Evolutionary conservation across 2,113 vertebrate species (phyloP).

Genomic region (Lophura nycthemera): DNA sequence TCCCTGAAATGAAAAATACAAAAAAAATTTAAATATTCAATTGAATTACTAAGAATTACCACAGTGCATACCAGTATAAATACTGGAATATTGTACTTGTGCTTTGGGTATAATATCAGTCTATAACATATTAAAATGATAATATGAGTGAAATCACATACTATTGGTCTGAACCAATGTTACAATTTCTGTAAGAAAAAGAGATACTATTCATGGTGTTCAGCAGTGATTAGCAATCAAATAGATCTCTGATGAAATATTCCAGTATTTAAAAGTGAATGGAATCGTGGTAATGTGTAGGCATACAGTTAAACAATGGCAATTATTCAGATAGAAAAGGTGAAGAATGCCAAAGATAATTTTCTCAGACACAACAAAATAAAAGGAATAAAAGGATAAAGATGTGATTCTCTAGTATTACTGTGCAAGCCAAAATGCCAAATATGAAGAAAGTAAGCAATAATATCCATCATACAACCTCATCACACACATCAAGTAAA

Average conservation of each 20-base stretch:
- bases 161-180: not conserved
- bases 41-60: not conserved
- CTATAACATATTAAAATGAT: not conserved
- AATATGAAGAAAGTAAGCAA: not conserved
- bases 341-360: not conserved
- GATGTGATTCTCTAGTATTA: not conserved
- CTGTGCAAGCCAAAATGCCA: not conserved
- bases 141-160: not conserved
- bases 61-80: not conserved
- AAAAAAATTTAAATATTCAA: not conserved
- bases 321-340: not conserved
- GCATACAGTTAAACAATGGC: not conserved
- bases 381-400: not conserved
- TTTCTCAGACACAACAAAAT: not conserved
- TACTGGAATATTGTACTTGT: not conserved
- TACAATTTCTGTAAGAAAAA: not conserved
- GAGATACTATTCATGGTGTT: not conserved
- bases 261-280: not conserved
- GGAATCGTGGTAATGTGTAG: not conserved
- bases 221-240: not conserved
- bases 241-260: not conserved
- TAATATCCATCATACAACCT: not conserved
- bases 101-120: not conserved
- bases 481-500: constrained; percentile 33
- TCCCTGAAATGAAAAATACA: not conserved